Conservation (phyloP, 2,113 vertebrate species). For the Australoheros scitulus region DNA sequence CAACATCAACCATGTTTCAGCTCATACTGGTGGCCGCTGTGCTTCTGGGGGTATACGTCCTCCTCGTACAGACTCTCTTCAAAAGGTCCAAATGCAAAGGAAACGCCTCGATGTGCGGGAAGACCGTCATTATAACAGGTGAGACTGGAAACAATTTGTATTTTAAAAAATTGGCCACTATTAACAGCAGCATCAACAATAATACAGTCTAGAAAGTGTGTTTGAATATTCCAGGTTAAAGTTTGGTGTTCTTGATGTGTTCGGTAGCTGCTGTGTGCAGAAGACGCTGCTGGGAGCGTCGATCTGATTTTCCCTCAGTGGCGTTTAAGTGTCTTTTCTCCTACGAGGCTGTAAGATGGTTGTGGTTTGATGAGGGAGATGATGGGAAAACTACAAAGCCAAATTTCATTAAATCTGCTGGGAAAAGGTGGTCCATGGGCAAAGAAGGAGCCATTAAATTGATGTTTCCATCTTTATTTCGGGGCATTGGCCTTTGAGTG, state of each 20-base stretch:
- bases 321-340: not conserved
- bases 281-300: too few relatives aligned
- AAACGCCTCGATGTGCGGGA: slow-evolving; percentile 53
- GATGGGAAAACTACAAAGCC: not conserved
- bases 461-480: not conserved
- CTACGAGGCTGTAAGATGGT: too few relatives aligned
- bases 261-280: not conserved
- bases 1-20: slow-evolving; percentile 43
- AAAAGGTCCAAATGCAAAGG: slow-evolving; percentile 62
- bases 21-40: slow-evolving; percentile 20
- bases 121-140: slow-evolving; percentile 75
- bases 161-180: not conserved
- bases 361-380: not conserved
- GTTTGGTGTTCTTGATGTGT: not conserved
- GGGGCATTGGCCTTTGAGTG: not conserved
- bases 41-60: slow-evolving; percentile 32
- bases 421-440: not conserved
- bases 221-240: not conserved
- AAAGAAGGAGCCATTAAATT: not conserved
- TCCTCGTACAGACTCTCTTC: slow-evolving; percentile 69
- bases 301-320: not conserved
- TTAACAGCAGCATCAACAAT: not conserved
- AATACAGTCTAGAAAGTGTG: not conserved
- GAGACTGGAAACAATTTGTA: not conserved
- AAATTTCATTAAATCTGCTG: not conserved